Evolutionary conservation across 1,140 invertebrate species (phyloP).

Genomic region (Lordiphosa mommai): DNA sequence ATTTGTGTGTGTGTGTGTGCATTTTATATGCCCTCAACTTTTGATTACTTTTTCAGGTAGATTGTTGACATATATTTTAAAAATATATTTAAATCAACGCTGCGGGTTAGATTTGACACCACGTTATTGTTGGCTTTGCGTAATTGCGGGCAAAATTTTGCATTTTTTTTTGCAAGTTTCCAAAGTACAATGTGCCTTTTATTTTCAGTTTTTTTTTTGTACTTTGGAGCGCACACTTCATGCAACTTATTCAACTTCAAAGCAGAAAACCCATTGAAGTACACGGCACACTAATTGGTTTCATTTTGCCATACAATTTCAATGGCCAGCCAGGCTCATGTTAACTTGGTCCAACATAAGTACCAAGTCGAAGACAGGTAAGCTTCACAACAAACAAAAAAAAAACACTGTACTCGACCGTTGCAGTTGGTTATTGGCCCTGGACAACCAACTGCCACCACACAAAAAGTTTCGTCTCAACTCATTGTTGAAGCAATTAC

Average conservation of each 20-base stretch:
- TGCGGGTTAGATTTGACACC: slow-evolving; percentile 28
- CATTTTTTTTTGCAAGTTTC: not conserved
- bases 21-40: slow-evolving; percentile 57
- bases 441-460: slow-evolving; percentile 11
- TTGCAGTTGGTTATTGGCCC: slow-evolving; percentile 19
- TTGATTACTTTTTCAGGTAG: slow-evolving; percentile 38
- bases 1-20: slow-evolving; percentile 55
- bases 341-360: slow-evolving; percentile 4
- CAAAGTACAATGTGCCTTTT: too few relatives aligned
- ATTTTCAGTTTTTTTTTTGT: too few relatives aligned
- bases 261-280: not conserved
- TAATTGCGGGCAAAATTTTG: not conserved
- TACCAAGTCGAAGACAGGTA: slow-evolving; percentile 20
- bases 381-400: slow-evolving; percentile 9
- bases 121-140: slow-evolving; percentile 11
- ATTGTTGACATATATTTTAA: slow-evolving; percentile 18
- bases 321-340: not conserved
- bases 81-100: slow-evolving; percentile 32
- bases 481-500: slow-evolving; percentile 37
- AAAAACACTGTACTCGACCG: slow-evolving; percentile 15
- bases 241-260: not conserved
- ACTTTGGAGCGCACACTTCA: not conserved
- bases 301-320: slow-evolving; percentile 8
- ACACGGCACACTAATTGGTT: slow-evolving; percentile 3
- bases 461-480: slow-evolving; percentile 10